Evolutionary conservation across 2,113 vertebrate genomes (phyloP), one percentile per base, ranked within the genome.

Genomic region (Terrapene triunguis): DNA sequence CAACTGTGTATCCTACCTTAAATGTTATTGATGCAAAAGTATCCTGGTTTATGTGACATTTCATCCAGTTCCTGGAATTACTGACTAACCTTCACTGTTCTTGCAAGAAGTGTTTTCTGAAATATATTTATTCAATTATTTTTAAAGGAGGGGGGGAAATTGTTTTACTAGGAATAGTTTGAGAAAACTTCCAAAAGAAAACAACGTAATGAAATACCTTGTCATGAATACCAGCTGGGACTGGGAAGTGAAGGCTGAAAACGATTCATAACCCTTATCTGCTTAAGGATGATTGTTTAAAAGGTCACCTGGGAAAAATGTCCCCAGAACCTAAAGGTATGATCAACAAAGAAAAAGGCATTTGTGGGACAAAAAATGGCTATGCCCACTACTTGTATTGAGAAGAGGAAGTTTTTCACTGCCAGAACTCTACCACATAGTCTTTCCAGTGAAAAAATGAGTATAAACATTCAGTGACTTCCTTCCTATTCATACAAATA

Each of bases 221-320:
- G 93, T 91, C 93, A 96, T 83, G 90, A 65, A 92, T 82, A 92
- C 74, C 50, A 95, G 87, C 38, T 81, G 32, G 69, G 91, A 94
- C 14, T 59, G 50, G 95, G 89, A 96, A 86, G 35, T 95, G 53
- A 93, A 93, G 90, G n/a, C 42, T 84, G 94, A 89, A 82, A 87
- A 92, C 85, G 92, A 97, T 96, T 94, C 93, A 96, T 95, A 96
- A 92, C 87, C 80, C 24, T 95, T 94, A 83, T 93, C 92, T 93
- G 17, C 0, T 6, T 87, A 87, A 17, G 79, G 79, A 92, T 95
- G 95, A 91, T 88, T 89, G 48, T 90, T 94, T 97, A 80, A 97
- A 95, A 95, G 94, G 95, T 94, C 85, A 95, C 4, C 5, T 22
- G 51, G 42, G 82, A 95, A 95, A 93, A 91, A 96, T 65, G 50